Base-by-base conservation (phyloP, 1,140 invertebrate genomes). In the Drosophila fuyamai region DNA sequence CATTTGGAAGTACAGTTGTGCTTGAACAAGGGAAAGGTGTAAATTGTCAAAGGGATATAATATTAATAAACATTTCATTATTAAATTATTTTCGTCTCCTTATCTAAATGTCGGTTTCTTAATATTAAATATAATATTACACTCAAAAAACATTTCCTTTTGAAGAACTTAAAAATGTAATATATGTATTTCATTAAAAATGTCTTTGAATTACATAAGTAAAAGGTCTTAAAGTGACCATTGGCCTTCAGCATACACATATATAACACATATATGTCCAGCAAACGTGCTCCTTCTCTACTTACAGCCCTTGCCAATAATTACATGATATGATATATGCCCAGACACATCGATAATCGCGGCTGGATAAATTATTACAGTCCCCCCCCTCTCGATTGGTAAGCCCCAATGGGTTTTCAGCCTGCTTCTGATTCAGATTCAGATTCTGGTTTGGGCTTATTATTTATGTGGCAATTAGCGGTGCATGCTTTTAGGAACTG, bases 391-490 rank as follows among this genome's bases (percentile, higher is more conserved):
- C 36, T 44, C 47, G 38, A 36, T 46, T 61, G 41, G 29, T n/a
- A 16, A 35, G 2, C 48, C n/a, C 29, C 29, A 32, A 10, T 53
- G 50, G 29, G 32, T 14, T 35, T 68, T 35, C 29, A 16, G 18
- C 53, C 58, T 53, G 59, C 41, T 48, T 36, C 59, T 32, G 65
- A 51, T 18, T 23, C 23, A 23, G 13, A 12, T 44, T n/a, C 38
- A 65, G 38, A 46, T 71, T 32, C 68, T 71, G 67, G 44, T 71
- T 72, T 80, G 48, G 72, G 56, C 73, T 81, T 84, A 81, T 85
- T 85, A 85, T 85, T 85, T 81, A 85, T 85, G 78, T 77, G 82
- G 82, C 82, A 85, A 85, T 85, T 85, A 85, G 82, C 79, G 62
- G 63, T 85, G 82, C 81, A 85, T 74, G 74, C 77, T 82, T 82